phyloP scores from a whole-genome alignment of 1,140 invertebrate genomes.

The Drosophila tropicalis region DNA sequence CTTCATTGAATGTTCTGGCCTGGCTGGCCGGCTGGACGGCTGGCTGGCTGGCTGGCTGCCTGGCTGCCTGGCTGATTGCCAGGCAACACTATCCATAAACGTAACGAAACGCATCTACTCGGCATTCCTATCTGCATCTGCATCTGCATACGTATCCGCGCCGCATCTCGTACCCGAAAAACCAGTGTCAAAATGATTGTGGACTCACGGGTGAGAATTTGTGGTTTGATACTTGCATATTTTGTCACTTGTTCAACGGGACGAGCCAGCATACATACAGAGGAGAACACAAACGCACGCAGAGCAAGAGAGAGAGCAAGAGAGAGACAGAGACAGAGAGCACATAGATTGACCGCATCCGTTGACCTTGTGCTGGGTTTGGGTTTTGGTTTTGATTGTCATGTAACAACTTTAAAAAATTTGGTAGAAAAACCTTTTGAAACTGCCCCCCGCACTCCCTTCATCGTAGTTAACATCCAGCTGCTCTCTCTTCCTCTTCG shows the following conservation, averaged over 20 bases:
- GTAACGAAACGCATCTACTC: conserved; percentile 63
- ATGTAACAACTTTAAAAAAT: conserved; percentile 54
- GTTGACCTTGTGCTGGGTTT: conserved; percentile 50
- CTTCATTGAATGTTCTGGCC: conserved; percentile 44
- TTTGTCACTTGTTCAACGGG: conserved; percentile 71
- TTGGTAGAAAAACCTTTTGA: conserved; percentile 22
- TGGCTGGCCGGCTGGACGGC: not conserved
- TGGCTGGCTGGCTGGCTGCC: not conserved
- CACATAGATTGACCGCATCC: conserved; percentile 45
- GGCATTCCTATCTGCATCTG: conserved; percentile 30
- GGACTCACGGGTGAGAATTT: conserved; percentile 81
- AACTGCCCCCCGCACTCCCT: too few species aligned
- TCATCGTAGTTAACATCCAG: not conserved
- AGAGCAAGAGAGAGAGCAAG: not conserved
- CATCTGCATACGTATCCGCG: conserved; percentile 47
- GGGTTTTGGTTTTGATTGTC: conserved; percentile 48
- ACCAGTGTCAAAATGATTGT: conserved; percentile 82
- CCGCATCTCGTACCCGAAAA: conserved; percentile 20
- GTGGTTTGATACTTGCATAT: conserved; percentile 82
- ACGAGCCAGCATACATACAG: not conserved
- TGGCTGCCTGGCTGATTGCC: conserved; percentile 16
- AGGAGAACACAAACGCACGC: conserved; percentile 7
- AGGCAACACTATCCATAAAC: conserved; percentile 70
- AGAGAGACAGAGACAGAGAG: not conserved
- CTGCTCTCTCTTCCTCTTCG: not conserved